phyloP scores from a whole-genome alignment of 2,113 vertebrate genomes.

The Podilymbus podiceps region DNA sequence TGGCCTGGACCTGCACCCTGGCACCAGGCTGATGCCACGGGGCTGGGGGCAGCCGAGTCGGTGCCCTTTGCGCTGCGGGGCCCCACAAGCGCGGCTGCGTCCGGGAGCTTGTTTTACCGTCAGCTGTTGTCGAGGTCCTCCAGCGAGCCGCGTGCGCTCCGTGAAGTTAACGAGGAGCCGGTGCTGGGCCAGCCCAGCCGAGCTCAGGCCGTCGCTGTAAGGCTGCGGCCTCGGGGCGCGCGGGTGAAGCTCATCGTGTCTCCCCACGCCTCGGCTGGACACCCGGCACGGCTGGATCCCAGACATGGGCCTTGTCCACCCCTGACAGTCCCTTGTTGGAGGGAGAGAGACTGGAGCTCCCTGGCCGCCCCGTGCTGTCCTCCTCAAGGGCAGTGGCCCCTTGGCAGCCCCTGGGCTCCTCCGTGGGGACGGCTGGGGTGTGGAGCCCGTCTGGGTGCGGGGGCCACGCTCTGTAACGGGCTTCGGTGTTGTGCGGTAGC shows the following conservation, averaged over 20 bases:
- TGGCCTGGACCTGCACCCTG: background rate
- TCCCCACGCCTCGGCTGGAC: too few relatives aligned
- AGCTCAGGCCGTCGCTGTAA: too few relatives aligned
- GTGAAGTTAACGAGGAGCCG: too few relatives aligned
- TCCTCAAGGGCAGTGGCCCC: background rate
- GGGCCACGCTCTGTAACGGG: background rate
- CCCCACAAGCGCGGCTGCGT: fast-evolving
- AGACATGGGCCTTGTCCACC: too few relatives aligned
- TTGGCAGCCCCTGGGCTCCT: background rate
- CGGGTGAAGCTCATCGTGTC: too few relatives aligned
- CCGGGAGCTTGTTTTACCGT: background rate
- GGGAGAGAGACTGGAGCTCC: background rate
- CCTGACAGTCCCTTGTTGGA: too few relatives aligned
- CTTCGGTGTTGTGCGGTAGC: too few relatives aligned
- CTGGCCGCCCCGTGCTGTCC: background rate
- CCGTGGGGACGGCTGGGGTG: background rate
- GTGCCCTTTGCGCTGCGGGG: background rate
- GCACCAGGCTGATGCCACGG: too few relatives aligned
- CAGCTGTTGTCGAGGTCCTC: background rate
- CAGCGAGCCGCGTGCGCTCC: too few relatives aligned
- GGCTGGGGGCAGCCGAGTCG: background rate
- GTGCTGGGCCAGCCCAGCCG: too few relatives aligned
- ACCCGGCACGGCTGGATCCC: too few relatives aligned
- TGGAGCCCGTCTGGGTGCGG: background rate
- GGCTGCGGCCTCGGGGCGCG: too few relatives aligned